phyloP scores from a whole-genome alignment of 2,797 vertebrate species.

The Mastacembelus armatus region DNA sequence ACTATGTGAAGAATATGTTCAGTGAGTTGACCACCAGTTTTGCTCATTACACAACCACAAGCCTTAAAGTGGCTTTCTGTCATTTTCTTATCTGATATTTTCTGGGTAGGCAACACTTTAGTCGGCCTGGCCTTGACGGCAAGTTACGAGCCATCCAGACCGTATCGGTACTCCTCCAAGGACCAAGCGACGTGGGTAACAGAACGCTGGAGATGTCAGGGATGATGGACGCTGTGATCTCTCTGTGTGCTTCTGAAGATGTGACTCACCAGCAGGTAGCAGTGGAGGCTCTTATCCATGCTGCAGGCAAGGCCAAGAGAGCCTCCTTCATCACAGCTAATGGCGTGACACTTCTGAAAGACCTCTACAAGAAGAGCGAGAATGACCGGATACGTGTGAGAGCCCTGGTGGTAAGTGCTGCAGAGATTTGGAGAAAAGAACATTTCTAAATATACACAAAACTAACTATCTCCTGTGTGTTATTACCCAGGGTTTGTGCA shows the following conservation, averaged over 20 bases:
- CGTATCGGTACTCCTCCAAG: constrained; percentile 94
- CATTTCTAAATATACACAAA: constrained; percentile 10
- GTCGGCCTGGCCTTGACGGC: constrained; percentile 76
- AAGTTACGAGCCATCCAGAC: constrained; percentile 95
- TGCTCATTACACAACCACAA: not conserved
- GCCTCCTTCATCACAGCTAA: constrained; percentile 97
- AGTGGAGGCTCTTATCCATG: constrained; percentile 95
- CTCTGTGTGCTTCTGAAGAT: constrained; percentile 90
- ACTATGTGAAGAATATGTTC: constrained; percentile 92
- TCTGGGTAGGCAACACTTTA: constrained; percentile 88
- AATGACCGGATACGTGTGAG: constrained; percentile 96
- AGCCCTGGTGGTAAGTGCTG: constrained; percentile 91
- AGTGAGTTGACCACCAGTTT: constrained; percentile 79
- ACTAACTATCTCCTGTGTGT: constrained; percentile 18
- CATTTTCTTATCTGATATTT: not conserved
- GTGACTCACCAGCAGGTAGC: constrained; percentile 94
- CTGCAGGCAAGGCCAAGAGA: constrained; percentile 94
- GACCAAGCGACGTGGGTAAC: constrained; percentile 93
- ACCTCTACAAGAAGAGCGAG: constrained; percentile 96
- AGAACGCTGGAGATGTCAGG: constrained; percentile 92
- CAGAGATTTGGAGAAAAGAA: constrained; percentile 7
- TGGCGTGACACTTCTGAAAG: constrained; percentile 93
- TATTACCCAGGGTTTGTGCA: constrained; percentile 90
- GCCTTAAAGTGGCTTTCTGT: not conserved
- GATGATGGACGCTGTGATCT: constrained; percentile 93